Evolutionary conservation across 2,888 invertebrate species (phyloP), one percentile per base, ranked within the genome.

Genomic region (Celastrina argiolus): DNA sequence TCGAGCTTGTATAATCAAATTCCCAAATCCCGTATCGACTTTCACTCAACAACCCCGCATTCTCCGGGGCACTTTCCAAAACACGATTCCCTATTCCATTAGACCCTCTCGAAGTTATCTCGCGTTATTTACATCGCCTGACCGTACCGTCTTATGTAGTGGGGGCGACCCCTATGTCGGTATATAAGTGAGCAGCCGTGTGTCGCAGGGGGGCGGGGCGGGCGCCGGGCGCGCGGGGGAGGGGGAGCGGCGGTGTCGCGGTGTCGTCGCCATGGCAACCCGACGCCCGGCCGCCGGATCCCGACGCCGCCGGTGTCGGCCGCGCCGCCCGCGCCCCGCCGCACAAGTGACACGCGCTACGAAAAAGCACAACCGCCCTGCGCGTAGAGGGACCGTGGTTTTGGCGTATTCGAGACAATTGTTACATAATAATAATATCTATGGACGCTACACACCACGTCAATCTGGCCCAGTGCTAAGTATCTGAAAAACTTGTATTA

Each of bases 81-180:
- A 87, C 87, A 87, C 83, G 85, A 84, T 86, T 84, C 88, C 87
- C 87, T 88, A 87, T 89, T 89, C 90, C 90, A 90, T 90, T 89
- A 90, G 88, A 83, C 87, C 87, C 87, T 87, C 85, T 82, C 84
- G 80, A 85, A 88, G 87, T 89, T 87, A 89, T 88, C 89, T 88
- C 84, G 87, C 87, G 87, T 83, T 90, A 90, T 91, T 89, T 91
- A 89, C 90, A 89, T 86, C 86, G 87, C 85, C 89, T 90, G 90
- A 89, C 90, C 90, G 89, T 87, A 81, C 79, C 85, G 85, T 87
- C 88, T 88, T 90, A 89, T 90, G 81, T 90, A 88, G 78, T 79
- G 82, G 85, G 79, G 81, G 84, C 85, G 51, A 51, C 51, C 51
- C 51, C 51, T 83, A 77, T 88, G 87, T 87, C 82, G 76, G 78